phyloP scores from a whole-genome alignment of 30 jellyfish, hydroid and myxozoan genomes.

The Catostylus mosaicus region DNA sequence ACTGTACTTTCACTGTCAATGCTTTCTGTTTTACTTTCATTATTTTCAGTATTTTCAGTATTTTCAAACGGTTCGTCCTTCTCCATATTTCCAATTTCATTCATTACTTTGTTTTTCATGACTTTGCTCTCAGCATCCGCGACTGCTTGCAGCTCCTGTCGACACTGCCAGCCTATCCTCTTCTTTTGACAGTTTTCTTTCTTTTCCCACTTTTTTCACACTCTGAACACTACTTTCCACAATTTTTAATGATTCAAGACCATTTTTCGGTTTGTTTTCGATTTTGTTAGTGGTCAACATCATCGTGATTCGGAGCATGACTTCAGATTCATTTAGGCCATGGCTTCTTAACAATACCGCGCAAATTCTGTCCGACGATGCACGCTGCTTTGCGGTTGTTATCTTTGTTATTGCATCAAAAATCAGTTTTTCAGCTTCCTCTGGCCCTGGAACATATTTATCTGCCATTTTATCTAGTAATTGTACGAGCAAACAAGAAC shows the following conservation, averaged over 20 bases:
- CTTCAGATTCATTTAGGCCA: background rate
- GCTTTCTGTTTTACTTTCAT: conserved; percentile 1
- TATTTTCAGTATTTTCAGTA: background rate
- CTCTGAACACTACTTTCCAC: background rate
- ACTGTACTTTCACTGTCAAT: conserved; percentile 4
- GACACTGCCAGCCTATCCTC: background rate
- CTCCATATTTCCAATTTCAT: conserved; percentile 2
- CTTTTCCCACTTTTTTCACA: background rate
- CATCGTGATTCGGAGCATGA: background rate
- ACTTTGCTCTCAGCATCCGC: background rate
- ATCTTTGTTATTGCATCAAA: background rate
- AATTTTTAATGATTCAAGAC: background rate
- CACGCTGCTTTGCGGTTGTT: background rate
- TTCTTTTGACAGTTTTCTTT: background rate
- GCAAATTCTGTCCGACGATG: background rate
- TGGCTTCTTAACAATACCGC: background rate
- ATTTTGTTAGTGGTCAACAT: conserved; percentile 2
- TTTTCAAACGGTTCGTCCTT: conserved; percentile 1
- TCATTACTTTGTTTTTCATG: background rate
- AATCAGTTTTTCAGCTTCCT: background rate
- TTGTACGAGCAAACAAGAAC: too few species aligned
- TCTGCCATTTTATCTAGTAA: too few species aligned
- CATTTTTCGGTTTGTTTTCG: background rate
- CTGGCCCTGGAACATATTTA: too few species aligned
- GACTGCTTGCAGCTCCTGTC: background rate